Evolutionary conservation across 2,113 vertebrate species (phyloP), one percentile per base, ranked within the genome.

Genomic region (Lutjanus erythropterus): DNA sequence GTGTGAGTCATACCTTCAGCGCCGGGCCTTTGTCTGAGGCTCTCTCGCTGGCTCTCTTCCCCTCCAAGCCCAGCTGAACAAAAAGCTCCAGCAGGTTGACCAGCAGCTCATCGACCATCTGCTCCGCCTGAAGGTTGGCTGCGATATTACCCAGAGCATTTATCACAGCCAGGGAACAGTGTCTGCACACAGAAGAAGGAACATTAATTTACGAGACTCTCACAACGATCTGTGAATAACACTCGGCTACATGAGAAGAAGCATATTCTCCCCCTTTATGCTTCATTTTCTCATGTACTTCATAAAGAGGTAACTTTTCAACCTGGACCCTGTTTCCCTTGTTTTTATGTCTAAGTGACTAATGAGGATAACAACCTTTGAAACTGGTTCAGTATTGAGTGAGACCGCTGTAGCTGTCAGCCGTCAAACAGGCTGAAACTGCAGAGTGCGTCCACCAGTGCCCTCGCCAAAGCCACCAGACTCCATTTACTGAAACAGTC

Each of bases 31-130:
- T 99, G 68, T 99, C 98, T 2, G 97, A 97, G 3, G 97, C 96
- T 81, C 98, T 93, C 92, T 99, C 98, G 0, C 98, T 99, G 64
- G 97, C 98, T 62, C 98, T 92, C 89, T 99, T 99, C 39, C 98
- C 98, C 84, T 99, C 98, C 8, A 99, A 93, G 6, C 98, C 98
- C 80, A 99, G 95, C 91, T 99, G 98, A 52, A 99, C 98, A 72
- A 99, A 99, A 42, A 99, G 94, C 82, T 99, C 98, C 92, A 99
- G 94, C 85, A 99, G 92, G 92, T 99, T 99, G 93, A 99, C 98
- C 85, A 99, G 96, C 49, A 99, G 94, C 83, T 99, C 98, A 11
- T 99, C 98, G 75, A 98, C 97, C 86, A 98, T 96, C 18, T 97
- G 97, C 56, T 99, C 98, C 0, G 96, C 96, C 91, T 98, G 98